Base-by-base conservation (phyloP, 2,113 vertebrate species). In the Tiliqua scincoides region DNA sequence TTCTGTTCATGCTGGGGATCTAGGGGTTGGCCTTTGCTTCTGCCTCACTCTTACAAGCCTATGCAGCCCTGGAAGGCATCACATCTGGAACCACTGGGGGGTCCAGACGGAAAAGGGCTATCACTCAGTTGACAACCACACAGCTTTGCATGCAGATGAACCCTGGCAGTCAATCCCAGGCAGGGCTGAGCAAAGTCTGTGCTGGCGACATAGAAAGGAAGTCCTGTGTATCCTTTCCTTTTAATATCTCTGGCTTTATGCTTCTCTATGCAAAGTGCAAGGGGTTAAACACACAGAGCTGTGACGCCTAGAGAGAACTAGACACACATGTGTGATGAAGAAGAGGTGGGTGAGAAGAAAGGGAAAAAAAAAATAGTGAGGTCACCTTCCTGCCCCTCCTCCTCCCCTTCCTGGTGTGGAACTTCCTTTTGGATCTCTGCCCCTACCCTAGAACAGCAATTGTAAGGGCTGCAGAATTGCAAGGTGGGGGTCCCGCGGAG, bases 351-450 rank as follows among this genome's bases (percentile, higher is more conserved):
- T 25, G 37, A 17, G 4, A 3, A 65, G 23, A 43, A 6, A 30
- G 20, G 15, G 18, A 54, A 7, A 61, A 21, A 23, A 21, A 23
- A 25, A 40, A 25, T 57, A 6, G 65, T 82, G 80, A 71, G 80
- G 67, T 71, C 80, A 70, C 67, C 68, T 82, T 82, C 80, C 65
- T 71, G 67, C 48, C n/a, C 80, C 80, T n/a, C 80, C 80, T n/a
- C 80, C 80, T 65, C 62, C 62, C 27, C 62, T n/a, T 67, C 78
- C 78, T 30, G 37, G 78, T 43, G 27, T 11, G 37, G 48, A 65
- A 37, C 61, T 80, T 65, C 37, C 61, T 48, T n/a, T n/a, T 67
- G 62, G 37, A 12, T 30, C 3, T 3, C 1, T 14, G 10, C 3
- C 79, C 23, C 12, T 15, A 27, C 6, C 25, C 61, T 20, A 14